phyloP scores from a whole-genome alignment of 2,888 invertebrate species.

The Tyria jacobaeae region DNA sequence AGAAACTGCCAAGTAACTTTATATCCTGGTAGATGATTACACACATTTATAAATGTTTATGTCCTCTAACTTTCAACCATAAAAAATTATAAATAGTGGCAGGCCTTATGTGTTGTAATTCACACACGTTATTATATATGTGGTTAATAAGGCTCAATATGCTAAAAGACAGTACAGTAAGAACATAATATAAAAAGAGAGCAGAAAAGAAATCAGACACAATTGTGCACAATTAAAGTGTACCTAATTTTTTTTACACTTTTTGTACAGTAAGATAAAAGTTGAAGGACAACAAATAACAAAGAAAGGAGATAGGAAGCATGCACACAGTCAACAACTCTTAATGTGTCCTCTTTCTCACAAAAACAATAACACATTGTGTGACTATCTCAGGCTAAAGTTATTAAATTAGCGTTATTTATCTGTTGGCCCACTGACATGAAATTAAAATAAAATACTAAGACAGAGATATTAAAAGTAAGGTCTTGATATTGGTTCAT shows the following conservation, averaged over 20 bases:
- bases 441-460: slow-evolving; percentile 16
- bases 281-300: slow-evolving; percentile 13
- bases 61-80: too few relatives aligned
- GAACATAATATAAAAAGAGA: neutral
- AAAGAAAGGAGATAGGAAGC: slow-evolving; percentile 26
- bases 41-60: too few relatives aligned
- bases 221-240: neutral
- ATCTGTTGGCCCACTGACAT: slow-evolving; percentile 42
- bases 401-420: slow-evolving; percentile 24
- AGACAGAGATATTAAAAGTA: neutral
- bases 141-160: neutral
- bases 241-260: neutral
- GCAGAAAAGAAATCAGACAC: neutral
- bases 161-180: too few relatives aligned
- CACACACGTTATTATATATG: too few relatives aligned
- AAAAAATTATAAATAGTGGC: too few relatives aligned
- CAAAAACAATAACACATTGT: slow-evolving; percentile 37
- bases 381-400: slow-evolving; percentile 12
- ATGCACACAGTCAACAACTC: slow-evolving; percentile 35
- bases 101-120: too few relatives aligned
- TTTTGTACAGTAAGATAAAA: neutral
- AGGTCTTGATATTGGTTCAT: too few relatives aligned
- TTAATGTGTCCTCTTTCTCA: slow-evolving; percentile 39
- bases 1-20: too few relatives aligned
- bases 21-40: too few relatives aligned